Percentiles rank a stretch among this genome's conserved stretches.
These are phyloP conservation scores for Drosophila insularis DNA, from an alignment of 1,140 invertebrate genomes.

Conservation along the genomic window DNA sequence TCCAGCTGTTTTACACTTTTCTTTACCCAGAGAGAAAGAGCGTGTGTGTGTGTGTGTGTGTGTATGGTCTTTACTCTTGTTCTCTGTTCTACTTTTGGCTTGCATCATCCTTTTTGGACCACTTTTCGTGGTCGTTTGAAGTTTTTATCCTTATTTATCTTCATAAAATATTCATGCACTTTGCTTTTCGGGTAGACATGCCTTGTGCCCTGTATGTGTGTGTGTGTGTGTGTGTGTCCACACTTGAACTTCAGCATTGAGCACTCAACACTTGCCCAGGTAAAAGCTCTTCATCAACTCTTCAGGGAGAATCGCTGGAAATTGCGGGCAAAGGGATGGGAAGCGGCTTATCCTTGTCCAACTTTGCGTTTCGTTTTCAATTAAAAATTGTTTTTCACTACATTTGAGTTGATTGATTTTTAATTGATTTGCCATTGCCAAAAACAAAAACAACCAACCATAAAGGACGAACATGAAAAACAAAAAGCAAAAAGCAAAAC, in stretches of 20 bases:
- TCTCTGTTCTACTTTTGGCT: slow-evolving; percentile 26
- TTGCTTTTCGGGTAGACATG: slow-evolving; percentile 41
- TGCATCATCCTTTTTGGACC: slow-evolving; percentile 44
- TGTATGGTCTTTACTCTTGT: slow-evolving; percentile 27
- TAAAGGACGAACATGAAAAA: slow-evolving; percentile 19
- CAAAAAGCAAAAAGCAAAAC: slow-evolving; percentile 35
- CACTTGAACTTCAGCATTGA: slow-evolving; percentile 63
- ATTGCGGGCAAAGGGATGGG: slow-evolving; percentile 10
- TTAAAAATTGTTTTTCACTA: slow-evolving; percentile 80
- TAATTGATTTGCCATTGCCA: slow-evolving; percentile 77
- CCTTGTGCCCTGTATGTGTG: slow-evolving; percentile 4
- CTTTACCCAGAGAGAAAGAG: not conserved
- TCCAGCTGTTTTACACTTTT: slow-evolving; percentile 29
- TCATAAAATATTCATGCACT: slow-evolving; percentile 80
- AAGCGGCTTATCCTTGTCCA: slow-evolving; percentile 19
- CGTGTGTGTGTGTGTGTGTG: not conserved
- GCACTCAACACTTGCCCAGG: slow-evolving; percentile 30
- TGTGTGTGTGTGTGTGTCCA: slow-evolving; percentile 4
- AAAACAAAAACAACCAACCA: slow-evolving; percentile 18
- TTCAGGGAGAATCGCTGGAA: slow-evolving; percentile 5
- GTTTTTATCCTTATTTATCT: slow-evolving; percentile 81
- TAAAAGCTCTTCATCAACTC: slow-evolving; percentile 13
- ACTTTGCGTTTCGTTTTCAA: slow-evolving; percentile 48
- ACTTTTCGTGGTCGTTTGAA: slow-evolving; percentile 74
- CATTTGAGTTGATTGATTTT: slow-evolving; percentile 81